phyloP scores from a whole-genome alignment of 2,113 vertebrate species.

The Prunella himalayana region DNA sequence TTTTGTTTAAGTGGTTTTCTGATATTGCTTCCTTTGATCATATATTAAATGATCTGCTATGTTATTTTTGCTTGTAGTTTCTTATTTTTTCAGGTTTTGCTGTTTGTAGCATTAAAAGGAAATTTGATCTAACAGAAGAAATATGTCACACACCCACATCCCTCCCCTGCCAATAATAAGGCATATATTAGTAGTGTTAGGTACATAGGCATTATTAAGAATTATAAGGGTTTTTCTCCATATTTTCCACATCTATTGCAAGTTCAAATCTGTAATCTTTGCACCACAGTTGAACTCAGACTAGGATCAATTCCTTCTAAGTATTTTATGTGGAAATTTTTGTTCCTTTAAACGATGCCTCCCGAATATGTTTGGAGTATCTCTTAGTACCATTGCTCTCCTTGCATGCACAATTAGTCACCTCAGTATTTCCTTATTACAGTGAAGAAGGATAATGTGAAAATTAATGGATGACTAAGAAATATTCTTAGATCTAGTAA shows the following conservation, averaged over 20 bases:
- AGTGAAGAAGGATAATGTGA: conserved; percentile 18
- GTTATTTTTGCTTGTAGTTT: background rate
- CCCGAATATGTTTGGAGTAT: background rate
- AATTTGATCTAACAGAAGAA: background rate
- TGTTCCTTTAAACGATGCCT: background rate
- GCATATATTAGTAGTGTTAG: background rate
- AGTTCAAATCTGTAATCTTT: background rate
- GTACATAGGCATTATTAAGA: background rate
- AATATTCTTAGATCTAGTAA: conserved; percentile 18
- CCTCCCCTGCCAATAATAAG: rapidly evolving
- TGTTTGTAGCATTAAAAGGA: background rate
- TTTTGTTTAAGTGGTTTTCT: background rate
- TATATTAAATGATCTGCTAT: background rate
- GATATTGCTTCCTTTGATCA: background rate
- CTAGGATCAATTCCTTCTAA: background rate
- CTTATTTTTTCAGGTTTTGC: background rate
- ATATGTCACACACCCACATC: background rate
- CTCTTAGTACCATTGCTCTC: background rate
- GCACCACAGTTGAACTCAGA: background rate
- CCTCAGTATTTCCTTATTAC: background rate
- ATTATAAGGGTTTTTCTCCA: background rate
- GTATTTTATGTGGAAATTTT: background rate
- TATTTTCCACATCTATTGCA: background rate
- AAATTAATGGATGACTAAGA: conserved; percentile 8
- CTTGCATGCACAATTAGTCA: conserved; percentile 5